A percentile compares a stretch with the other conserved stretches of the same genome.
These are phyloP conservation scores for Phymastichus coffea DNA, from an alignment of 1,140 invertebrate genomes.

Conservation along the genomic window DNA sequence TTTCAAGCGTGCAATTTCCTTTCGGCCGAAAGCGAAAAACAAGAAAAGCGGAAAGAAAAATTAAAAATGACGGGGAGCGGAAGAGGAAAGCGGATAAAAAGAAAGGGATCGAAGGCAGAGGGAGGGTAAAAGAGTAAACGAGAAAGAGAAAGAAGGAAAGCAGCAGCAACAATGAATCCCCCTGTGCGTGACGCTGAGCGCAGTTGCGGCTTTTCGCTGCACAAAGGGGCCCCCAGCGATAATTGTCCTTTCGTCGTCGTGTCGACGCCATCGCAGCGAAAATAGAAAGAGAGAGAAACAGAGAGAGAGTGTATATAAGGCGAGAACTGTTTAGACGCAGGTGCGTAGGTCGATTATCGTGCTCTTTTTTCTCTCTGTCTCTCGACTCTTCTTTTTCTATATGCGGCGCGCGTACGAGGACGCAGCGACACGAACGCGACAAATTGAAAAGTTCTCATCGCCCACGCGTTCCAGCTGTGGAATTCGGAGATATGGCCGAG, in stretches of 20 bases:
- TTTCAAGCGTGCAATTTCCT: too few relatives aligned
- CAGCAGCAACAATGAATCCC: background rate
- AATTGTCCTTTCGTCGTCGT: constrained; percentile 6
- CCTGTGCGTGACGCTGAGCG: constrained; percentile 5
- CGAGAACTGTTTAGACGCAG: too few relatives aligned
- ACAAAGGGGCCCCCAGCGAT: constrained; percentile 11
- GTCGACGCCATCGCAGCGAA: background rate
- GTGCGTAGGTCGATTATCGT: background rate
- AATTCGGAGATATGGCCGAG: background rate
- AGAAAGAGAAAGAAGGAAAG: background rate
- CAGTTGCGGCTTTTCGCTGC: too few relatives aligned
- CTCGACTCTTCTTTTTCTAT: background rate
- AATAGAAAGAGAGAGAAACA: background rate
- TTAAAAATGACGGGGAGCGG: background rate
- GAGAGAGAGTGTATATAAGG: too few relatives aligned
- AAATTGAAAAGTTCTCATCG: constrained; percentile 19
- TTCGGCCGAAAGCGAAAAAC: too few relatives aligned
- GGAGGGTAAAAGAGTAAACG: background rate
- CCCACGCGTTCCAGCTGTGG: background rate
- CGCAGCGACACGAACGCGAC: background rate
- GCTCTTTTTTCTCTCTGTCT: background rate
- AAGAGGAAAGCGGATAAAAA: background rate
- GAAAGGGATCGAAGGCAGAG: background rate
- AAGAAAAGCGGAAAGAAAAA: background rate
- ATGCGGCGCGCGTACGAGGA: background rate